Conservation (phyloP, 2,888 invertebrate genomes). For the Acanthococcus lagerstroemiae region DNA sequence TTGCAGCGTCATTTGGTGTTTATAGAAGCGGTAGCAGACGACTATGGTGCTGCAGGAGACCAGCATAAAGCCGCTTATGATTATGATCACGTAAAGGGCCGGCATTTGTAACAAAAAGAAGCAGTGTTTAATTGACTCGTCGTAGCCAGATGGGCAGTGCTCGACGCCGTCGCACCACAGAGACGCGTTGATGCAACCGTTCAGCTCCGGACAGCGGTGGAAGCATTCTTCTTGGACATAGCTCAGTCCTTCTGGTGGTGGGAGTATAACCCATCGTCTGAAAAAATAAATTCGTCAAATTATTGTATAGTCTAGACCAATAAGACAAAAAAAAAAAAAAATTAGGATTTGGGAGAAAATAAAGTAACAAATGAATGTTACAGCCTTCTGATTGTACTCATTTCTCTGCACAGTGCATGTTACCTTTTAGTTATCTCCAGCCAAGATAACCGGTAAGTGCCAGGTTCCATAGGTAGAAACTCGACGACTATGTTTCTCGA, state of each 20-base stretch:
- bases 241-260: conserved; percentile 4
- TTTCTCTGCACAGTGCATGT: conserved; percentile 34
- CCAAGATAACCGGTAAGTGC: conserved; percentile 69
- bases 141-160: conserved; percentile 71
- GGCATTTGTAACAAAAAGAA: conserved; percentile 61
- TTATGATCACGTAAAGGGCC: conserved; percentile 52
- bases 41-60: conserved; percentile 41
- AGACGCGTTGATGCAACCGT: conserved; percentile 67
- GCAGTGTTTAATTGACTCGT: conserved; percentile 69
- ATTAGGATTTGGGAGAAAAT: background rate
- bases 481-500: conserved; percentile 62
- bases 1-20: conserved; percentile 47
- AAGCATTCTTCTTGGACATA: conserved; percentile 54
- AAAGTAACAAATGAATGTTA: background rate
- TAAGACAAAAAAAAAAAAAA: background rate
- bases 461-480: conserved; percentile 64
- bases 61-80: conserved; percentile 46
- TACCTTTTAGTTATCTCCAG: conserved; percentile 64
- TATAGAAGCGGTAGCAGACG: conserved; percentile 13
- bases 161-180: conserved; percentile 71
- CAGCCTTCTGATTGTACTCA: background rate
- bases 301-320: background rate
- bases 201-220: conserved; percentile 64
- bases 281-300: background rate
- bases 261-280: conserved; percentile 14